Percentiles rank a stretch among this genome's conserved stretches.
These are phyloP conservation scores for Pyxicephalus adspersus DNA, from an alignment of 2,113 vertebrate species.

Conservation along the genomic window DNA sequence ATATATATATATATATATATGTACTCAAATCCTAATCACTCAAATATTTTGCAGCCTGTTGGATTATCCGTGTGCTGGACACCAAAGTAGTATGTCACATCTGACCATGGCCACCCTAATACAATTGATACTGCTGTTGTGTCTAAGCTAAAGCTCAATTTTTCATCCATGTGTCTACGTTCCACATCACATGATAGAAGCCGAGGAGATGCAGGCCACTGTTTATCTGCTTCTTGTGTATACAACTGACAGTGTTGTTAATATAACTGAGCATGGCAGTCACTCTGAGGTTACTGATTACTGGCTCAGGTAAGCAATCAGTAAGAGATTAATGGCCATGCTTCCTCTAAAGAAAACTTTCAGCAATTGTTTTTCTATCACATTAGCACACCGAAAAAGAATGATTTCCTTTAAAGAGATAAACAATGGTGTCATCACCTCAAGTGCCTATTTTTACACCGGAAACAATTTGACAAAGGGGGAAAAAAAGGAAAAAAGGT, in stretches of 20 bases:
- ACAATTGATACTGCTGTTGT: too few relatives aligned
- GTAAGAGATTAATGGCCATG: conserved; percentile 52
- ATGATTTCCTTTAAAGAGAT: conserved; percentile 20
- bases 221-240: conserved; percentile 49
- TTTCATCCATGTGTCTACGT: neutral
- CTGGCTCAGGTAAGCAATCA: conserved; percentile 48
- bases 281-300: conserved; percentile 50
- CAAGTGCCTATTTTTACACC: conserved; percentile 9
- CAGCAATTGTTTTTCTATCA: conserved; percentile 46
- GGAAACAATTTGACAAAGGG: neutral
- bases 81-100: too few relatives aligned
- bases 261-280: conserved; percentile 30
- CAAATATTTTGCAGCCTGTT: too few relatives aligned
- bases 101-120: too few relatives aligned
- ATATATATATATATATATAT: too few relatives aligned
- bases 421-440: conserved; percentile 21
- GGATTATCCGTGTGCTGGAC: too few relatives aligned
- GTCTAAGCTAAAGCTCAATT: too few relatives aligned
- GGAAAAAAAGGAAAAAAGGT: too few relatives aligned
- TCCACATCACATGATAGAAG: conserved; percentile 13
- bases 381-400: conserved; percentile 36
- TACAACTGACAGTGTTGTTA: conserved; percentile 53
- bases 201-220: conserved; percentile 37
- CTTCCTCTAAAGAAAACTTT: conserved; percentile 48
- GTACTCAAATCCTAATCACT: too few relatives aligned